Evolutionary conservation across 92 coral and sea anemone species (phyloP).

Genomic region (Montipora capitata): DNA sequence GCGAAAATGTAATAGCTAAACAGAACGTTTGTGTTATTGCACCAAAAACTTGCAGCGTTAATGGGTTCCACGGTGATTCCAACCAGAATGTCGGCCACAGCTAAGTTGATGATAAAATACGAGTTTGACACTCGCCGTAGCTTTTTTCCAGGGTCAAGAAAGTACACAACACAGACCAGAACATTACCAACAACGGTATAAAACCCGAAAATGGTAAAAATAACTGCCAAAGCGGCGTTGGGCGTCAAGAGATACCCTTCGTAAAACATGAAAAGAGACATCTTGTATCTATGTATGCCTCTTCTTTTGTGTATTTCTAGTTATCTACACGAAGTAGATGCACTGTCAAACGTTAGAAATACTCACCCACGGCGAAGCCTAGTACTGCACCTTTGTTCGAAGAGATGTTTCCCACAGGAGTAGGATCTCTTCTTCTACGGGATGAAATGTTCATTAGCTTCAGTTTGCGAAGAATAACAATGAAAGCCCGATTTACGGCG

Average conservation of each 20-base stretch:
- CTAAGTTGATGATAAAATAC: constrained; percentile 80
- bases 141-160: constrained; percentile 81
- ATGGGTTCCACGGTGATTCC: constrained; percentile 88
- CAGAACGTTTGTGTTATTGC: constrained; percentile 61
- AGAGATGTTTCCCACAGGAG: not conserved
- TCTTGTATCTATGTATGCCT: not conserved
- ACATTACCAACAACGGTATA: constrained; percentile 84
- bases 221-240: constrained; percentile 74
- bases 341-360: not conserved
- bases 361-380: not conserved
- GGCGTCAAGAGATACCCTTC: constrained; percentile 84
- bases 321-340: not conserved
- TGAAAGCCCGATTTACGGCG: constrained; percentile 6
- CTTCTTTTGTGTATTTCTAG: not conserved
- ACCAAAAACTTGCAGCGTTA: constrained; percentile 87
- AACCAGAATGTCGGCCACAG: constrained; percentile 88
- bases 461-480: constrained; percentile 13
- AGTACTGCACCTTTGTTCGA: not conserved
- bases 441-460: not conserved
- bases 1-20: constrained; percentile 85
- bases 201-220: constrained; percentile 76
- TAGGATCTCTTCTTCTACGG: not conserved
- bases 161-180: constrained; percentile 81
- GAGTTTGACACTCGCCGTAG: constrained; percentile 82
- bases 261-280: constrained; percentile 72